phyloP scores from a whole-genome alignment of 2,888 invertebrate genomes.

The Macaria liturata region DNA sequence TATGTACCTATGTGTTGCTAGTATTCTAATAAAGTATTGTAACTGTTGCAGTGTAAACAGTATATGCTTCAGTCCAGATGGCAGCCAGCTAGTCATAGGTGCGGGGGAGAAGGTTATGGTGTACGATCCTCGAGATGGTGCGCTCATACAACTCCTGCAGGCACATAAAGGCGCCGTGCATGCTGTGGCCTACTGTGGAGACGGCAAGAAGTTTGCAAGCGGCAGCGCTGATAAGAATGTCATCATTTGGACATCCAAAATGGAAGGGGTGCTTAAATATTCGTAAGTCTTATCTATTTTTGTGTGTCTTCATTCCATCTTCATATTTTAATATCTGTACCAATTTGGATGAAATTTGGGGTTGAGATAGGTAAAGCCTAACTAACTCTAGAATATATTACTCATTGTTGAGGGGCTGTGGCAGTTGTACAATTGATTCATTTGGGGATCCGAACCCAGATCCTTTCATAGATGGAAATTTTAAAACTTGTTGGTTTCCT shows the following conservation, averaged over 20 bases:
- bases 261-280: slow-evolving; percentile 98
- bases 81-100: slow-evolving; percentile 95
- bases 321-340: too few relatives aligned
- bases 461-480: too few relatives aligned
- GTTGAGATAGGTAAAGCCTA: too few relatives aligned
- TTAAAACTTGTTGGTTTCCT: too few relatives aligned
- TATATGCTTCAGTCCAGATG: slow-evolving; percentile 97
- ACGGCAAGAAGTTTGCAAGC: slow-evolving; percentile 98
- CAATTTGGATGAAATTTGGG: too few relatives aligned
- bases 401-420: too few relatives aligned
- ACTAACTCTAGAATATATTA: too few relatives aligned
- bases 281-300: slow-evolving; percentile 84
- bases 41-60: slow-evolving; percentile 91
- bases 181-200: slow-evolving; percentile 94
- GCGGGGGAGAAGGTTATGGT: slow-evolving; percentile 97
- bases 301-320: slow-evolving; percentile 34
- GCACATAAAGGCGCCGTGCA: slow-evolving; percentile 98
- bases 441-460: too few relatives aligned
- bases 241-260: slow-evolving; percentile 98
- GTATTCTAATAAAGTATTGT: not conserved
- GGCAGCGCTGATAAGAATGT: slow-evolving; percentile 99
- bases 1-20: slow-evolving; percentile 5
- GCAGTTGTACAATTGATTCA: too few relatives aligned
- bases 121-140: slow-evolving; percentile 96
- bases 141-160: slow-evolving; percentile 94